Evolutionary conservation across 2,888 invertebrate genomes (phyloP).

Genomic region (Parelbella ahira): DNA sequence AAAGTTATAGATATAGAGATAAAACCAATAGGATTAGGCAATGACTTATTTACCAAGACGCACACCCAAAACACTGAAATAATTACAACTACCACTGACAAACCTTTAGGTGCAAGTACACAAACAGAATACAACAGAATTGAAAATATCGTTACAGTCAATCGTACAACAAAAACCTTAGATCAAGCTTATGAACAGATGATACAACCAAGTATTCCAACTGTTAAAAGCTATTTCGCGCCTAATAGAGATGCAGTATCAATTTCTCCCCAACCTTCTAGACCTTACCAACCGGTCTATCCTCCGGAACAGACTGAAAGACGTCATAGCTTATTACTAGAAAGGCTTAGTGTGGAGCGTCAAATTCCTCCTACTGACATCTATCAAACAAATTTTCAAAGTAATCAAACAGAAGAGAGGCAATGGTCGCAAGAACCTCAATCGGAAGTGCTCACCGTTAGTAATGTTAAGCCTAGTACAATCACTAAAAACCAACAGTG

Average conservation of each 20-base stretch:
- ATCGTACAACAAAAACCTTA: slow-evolving; percentile 66
- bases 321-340: slow-evolving; percentile 66
- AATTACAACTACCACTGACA: slow-evolving; percentile 50
- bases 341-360: slow-evolving; percentile 66
- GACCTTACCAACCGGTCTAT: slow-evolving; percentile 57
- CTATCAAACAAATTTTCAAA: slow-evolving; percentile 55
- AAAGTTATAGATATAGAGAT: slow-evolving; percentile 73
- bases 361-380: slow-evolving; percentile 60
- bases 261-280: slow-evolving; percentile 51
- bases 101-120: slow-evolving; percentile 52
- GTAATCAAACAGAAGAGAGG: slow-evolving; percentile 54
- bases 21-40: slow-evolving; percentile 62
- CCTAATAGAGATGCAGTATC: slow-evolving; percentile 56
- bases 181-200: slow-evolving; percentile 63
- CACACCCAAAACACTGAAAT: slow-evolving; percentile 73
- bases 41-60: slow-evolving; percentile 59
- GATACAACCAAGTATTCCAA: slow-evolving; percentile 55
- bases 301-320: slow-evolving; percentile 58
- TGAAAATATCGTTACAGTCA: slow-evolving; percentile 70
- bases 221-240: slow-evolving; percentile 61
- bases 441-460: slow-evolving; percentile 64
- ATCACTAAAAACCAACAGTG: slow-evolving; percentile 67
- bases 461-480: slow-evolving; percentile 69
- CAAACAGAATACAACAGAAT: slow-evolving; percentile 68
- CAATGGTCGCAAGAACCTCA: slow-evolving; percentile 64